These are phyloP conservation scores for Epicampocera succincta DNA, from an alignment of 2,888 invertebrate species.

Conservation along the genomic window DNA sequence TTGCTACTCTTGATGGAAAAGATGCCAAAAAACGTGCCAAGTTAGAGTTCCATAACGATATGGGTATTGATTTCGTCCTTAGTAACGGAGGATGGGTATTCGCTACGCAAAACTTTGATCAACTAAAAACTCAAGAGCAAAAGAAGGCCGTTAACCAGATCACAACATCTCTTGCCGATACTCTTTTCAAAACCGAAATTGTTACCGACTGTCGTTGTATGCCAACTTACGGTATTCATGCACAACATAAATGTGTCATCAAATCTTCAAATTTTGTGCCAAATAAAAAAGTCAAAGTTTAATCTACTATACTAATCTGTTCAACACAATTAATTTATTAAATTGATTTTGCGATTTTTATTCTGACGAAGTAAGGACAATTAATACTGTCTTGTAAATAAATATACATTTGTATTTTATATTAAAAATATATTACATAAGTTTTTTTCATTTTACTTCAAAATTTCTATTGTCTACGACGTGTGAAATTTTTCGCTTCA, in stretches of 20 bases:
- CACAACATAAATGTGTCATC: conserved; percentile 77
- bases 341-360: conserved; percentile 24
- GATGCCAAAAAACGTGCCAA: conserved; percentile 84
- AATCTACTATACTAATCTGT: not conserved
- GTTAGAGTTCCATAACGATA: conserved; percentile 83
- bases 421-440: too few relatives aligned
- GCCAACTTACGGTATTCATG: conserved; percentile 75
- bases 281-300: conserved; percentile 76
- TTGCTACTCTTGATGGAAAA: conserved; percentile 86
- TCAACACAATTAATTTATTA: conserved; percentile 47
- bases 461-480: too few relatives aligned
- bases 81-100: conserved; percentile 81
- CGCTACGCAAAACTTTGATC: conserved; percentile 77
- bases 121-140: conserved; percentile 74
- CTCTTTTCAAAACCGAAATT: conserved; percentile 79
- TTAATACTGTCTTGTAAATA: conserved; percentile 13
- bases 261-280: conserved; percentile 77
- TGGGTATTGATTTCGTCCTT: conserved; percentile 87
- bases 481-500: too few relatives aligned
- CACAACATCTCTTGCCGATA: conserved; percentile 79
- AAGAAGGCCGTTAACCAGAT: conserved; percentile 77
- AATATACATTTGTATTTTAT: not conserved
- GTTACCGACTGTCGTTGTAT: conserved; percentile 78
- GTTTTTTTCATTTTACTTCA: too few relatives aligned
- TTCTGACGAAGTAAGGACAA: conserved; percentile 11